Percentiles rank a stretch among this genome's conserved stretches.
These are phyloP conservation scores for Leucoma salicis DNA, from an alignment of 2,888 invertebrate species.

Conservation along the genomic window DNA sequence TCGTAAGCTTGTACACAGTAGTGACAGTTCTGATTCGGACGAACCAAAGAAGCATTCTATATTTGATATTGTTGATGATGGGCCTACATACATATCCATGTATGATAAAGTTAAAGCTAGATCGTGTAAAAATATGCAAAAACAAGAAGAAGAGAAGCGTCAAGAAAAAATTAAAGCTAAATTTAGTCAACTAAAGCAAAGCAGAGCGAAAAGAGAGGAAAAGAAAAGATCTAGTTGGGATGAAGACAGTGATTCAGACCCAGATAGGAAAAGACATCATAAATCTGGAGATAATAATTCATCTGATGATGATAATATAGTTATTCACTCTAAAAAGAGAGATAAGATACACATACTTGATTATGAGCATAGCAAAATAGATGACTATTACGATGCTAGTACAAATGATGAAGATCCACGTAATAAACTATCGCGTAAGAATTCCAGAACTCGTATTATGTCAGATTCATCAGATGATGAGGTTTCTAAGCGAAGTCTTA, in stretches of 20 bases:
- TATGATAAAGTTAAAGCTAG: constrained; percentile 98
- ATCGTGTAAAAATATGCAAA: constrained; percentile 96
- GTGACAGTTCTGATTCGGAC: constrained; percentile 88
- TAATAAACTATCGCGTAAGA: constrained; percentile 84
- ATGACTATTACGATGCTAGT: constrained; percentile 72
- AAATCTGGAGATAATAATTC: constrained; percentile 78
- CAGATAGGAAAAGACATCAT: constrained; percentile 64
- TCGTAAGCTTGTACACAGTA: constrained; percentile 77
- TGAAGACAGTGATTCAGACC: constrained; percentile 90
- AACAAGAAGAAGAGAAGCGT: constrained; percentile 93
- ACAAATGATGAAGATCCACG: constrained; percentile 76
- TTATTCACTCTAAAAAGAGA: constrained; percentile 69
- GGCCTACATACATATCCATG: constrained; percentile 97
- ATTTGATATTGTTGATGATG: constrained; percentile 94
- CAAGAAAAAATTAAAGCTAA: constrained; percentile 94
- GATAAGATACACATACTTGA: constrained; percentile 74
- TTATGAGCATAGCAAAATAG: constrained; percentile 70
- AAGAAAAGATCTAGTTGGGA: constrained; percentile 96
- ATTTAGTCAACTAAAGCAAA: constrained; percentile 93
- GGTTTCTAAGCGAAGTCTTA: constrained; percentile 75
- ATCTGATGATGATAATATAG: constrained; percentile 76
- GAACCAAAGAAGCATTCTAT: constrained; percentile 95
- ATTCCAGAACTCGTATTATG: constrained; percentile 87
- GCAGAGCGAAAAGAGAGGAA: constrained; percentile 92
- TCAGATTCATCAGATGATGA: constrained; percentile 91